Evolutionary conservation across 2,797 vertebrate species (phyloP).

Genomic region (Okamejei kenojei): DNA sequence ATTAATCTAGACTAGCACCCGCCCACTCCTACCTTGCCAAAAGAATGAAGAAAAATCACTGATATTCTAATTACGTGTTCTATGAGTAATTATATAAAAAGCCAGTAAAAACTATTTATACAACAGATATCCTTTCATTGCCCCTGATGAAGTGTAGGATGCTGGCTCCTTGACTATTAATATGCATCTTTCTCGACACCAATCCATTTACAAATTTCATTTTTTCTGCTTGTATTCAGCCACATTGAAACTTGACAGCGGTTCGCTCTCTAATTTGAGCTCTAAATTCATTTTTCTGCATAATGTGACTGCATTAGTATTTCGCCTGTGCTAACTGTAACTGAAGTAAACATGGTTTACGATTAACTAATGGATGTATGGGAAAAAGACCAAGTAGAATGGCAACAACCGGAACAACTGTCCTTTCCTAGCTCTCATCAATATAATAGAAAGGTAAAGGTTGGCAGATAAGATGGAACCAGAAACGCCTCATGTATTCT

Average conservation of each 20-base stretch:
- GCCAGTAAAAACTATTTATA: not conserved
- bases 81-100: constrained; percentile 17
- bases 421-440: no score
- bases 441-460: not conserved
- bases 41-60: not conserved
- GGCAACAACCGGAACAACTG: no score
- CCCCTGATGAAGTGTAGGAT: not conserved
- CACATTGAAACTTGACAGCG: not conserved
- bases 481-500: not conserved
- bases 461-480: not conserved
- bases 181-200: not conserved
- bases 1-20: not conserved
- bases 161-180: not conserved
- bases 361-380: not conserved
- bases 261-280: not conserved
- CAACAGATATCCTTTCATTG: not conserved
- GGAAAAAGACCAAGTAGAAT: not conserved
- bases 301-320: not conserved
- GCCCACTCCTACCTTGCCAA: no score
- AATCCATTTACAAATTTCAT: constrained; percentile 23
- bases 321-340: not conserved
- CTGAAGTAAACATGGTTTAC: not conserved
- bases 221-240: not conserved
- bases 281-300: not conserved
- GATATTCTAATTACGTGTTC: not conserved